Conservation (phyloP, 2,113 vertebrate genomes). For the Scopus umbretta region DNA sequence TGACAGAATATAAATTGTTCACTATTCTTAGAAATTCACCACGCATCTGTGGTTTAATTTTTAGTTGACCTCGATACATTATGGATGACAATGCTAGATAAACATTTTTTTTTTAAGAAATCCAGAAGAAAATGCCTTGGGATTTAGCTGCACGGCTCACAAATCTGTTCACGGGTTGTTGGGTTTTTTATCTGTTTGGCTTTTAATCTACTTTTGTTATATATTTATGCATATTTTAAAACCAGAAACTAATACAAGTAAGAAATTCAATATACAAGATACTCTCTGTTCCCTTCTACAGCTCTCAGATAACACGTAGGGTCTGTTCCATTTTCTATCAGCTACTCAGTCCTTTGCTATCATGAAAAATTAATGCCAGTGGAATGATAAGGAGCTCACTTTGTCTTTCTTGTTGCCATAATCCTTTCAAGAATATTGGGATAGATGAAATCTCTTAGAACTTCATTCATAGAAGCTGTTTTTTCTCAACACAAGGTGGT, state of each 20-base stretch:
- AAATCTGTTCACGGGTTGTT: background rate
- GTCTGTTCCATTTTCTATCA: slow-evolving; percentile 17
- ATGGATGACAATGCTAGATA: slow-evolving; percentile 2
- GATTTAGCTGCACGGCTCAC: background rate
- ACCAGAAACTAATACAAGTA: slow-evolving; percentile 13
- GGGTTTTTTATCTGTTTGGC: background rate
- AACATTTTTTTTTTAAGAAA: slow-evolving; percentile 23
- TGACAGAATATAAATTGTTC: background rate
- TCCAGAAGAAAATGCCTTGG: background rate
- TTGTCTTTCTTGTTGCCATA: background rate
- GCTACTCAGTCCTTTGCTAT: background rate
- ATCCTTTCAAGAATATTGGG: slow-evolving; percentile 19
- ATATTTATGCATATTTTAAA: slow-evolving; percentile 8
- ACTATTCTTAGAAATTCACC: background rate
- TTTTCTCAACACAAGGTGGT: slow-evolving; percentile 7
- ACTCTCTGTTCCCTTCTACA: background rate
- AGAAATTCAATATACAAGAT: background rate
- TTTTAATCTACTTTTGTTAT: background rate
- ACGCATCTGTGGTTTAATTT: background rate
- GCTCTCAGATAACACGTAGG: background rate
- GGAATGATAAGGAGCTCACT: slow-evolving; percentile 30
- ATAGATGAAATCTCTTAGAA: slow-evolving; percentile 18
- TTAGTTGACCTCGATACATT: slow-evolving; percentile 21
- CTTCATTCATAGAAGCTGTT: background rate
- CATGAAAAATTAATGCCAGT: slow-evolving; percentile 28